phyloP scores from a whole-genome alignment of 2,113 vertebrate species.

The Melospiza georgiana region DNA sequence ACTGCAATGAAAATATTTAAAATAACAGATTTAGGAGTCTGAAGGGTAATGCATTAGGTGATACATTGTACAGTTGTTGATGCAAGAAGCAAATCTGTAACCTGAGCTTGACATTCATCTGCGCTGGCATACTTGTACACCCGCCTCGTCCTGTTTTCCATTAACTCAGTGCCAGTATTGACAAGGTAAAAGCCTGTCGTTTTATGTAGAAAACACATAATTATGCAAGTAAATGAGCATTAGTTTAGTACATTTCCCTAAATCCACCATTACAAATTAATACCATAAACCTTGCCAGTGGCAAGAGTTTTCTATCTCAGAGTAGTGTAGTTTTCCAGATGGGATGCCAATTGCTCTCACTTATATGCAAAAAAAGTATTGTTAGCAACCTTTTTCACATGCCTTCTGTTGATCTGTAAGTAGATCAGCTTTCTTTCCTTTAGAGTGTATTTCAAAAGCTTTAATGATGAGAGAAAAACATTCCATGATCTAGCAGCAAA shows the following conservation, averaged over 20 bases:
- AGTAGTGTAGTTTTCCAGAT: constrained; percentile 4
- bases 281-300: constrained; percentile 27
- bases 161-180: constrained; percentile 17
- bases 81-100: constrained; percentile 45
- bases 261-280: constrained; percentile 65
- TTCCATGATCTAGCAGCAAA: neutral
- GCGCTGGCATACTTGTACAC: neutral
- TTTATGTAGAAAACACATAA: constrained; percentile 57
- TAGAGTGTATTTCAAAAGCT: neutral
- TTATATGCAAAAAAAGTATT: constrained; percentile 10
- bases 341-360: constrained; percentile 15
- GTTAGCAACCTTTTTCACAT: constrained; percentile 16
- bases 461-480: neutral
- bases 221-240: constrained; percentile 58
- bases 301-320: constrained; percentile 19
- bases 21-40: constrained; percentile 61
- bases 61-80: constrained; percentile 9
- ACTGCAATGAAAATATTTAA: constrained; percentile 64
- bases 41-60: constrained; percentile 16
- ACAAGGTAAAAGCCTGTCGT: constrained; percentile 30
- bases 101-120: constrained; percentile 41
- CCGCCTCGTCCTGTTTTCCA: constrained; percentile 13
- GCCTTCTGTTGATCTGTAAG: constrained; percentile 20
- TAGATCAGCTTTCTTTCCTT: neutral
- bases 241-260: constrained; percentile 54